phyloP scores from a whole-genome alignment of 35 echinoderm and acorn worm genomes.

The Hemicentrotus pulcherrimus region DNA sequence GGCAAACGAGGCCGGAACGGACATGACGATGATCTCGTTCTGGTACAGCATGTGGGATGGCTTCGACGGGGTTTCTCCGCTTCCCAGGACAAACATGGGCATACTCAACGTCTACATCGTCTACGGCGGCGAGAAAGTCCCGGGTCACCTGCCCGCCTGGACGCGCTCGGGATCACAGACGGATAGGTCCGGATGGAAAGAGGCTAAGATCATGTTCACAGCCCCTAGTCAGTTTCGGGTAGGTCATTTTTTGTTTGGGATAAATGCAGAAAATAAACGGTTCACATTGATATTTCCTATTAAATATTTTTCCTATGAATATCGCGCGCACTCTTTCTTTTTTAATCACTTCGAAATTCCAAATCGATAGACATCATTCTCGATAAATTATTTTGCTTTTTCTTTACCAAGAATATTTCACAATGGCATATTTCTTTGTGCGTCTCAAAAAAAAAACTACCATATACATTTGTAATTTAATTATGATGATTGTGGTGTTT shows the following conservation, averaged over 20 bases:
- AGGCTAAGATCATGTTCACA: slow-evolving; percentile 33
- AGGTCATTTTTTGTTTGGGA: not conserved
- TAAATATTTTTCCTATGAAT: too few species aligned
- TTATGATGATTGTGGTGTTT: too few species aligned
- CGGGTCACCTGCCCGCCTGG: slow-evolving; percentile 1
- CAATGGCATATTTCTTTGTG: too few species aligned
- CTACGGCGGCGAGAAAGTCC: slow-evolving; percentile 16
- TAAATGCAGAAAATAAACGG: not conserved
- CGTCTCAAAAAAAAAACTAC: too few species aligned
- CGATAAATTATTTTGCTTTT: too few species aligned
- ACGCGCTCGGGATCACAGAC: slow-evolving; percentile 37
- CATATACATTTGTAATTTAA: too few species aligned
- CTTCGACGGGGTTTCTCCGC: not conserved
- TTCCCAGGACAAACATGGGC: slow-evolving; percentile 44
- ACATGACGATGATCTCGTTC: slow-evolving; percentile 35
- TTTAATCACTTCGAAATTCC: too few species aligned
- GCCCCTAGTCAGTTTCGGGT: slow-evolving; percentile 35
- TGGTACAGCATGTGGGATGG: slow-evolving; percentile 62
- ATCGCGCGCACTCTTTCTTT: too few species aligned
- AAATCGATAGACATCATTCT: too few species aligned
- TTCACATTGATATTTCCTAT: too few species aligned
- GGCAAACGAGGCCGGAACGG: not conserved
- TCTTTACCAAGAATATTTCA: too few species aligned
- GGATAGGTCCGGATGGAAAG: slow-evolving; percentile 27
- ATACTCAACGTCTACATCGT: slow-evolving; percentile 51